Evolutionary conservation across 2,113 vertebrate species (phyloP), one percentile per base, ranked within the genome.

Genomic region (Cheilinus undulatus): DNA sequence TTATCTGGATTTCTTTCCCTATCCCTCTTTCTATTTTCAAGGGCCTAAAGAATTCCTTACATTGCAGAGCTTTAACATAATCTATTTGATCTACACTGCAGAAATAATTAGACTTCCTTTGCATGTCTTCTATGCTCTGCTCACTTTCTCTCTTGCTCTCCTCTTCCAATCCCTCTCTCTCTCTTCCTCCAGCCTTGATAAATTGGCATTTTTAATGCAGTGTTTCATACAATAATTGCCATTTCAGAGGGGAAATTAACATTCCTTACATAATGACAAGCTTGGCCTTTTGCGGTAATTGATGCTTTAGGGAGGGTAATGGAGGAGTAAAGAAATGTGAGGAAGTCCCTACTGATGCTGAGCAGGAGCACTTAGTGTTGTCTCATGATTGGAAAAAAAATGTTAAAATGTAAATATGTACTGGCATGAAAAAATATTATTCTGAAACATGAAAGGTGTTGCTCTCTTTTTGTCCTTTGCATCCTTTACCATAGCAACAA

Each of bases 281-380:
- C 36, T 80, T 85, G 75, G 85, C 84, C 80, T 91, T 86, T 90
- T 73, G 72, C 49, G 66, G 70, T 92, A 88, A 92, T 79, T 88
- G 87, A 83, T 64, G 81, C 91, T 87, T 66, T 56, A 66, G 83
- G 84, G 80, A 86, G 63, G 60, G 79, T 23, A 68, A 80, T 73
- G 77, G 69, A 42, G 80, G 62, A 79, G 34, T 67, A 50, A 46
- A 66, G 32, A 61, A 69, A 75, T 28, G 57, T 20, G 30, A 42
- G 54, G 22, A 22, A 7, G 36, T 78, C 76, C 74, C 68, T 13
- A 15, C 4, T 76, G 81, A 78, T 12, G 36, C 36, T 58, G 26
- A 10, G 19, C 26, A 51, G 69, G 45, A 81, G 42, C 52, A 51
- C 84, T 76, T 80, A 68, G 14, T 59, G 11, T 45, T 30, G 36